Percentiles rank a stretch among this genome's conserved stretches.
phyloP scores from a whole-genome alignment of 2,113 vertebrate species.

The Emydocephalus ijimae region DNA sequence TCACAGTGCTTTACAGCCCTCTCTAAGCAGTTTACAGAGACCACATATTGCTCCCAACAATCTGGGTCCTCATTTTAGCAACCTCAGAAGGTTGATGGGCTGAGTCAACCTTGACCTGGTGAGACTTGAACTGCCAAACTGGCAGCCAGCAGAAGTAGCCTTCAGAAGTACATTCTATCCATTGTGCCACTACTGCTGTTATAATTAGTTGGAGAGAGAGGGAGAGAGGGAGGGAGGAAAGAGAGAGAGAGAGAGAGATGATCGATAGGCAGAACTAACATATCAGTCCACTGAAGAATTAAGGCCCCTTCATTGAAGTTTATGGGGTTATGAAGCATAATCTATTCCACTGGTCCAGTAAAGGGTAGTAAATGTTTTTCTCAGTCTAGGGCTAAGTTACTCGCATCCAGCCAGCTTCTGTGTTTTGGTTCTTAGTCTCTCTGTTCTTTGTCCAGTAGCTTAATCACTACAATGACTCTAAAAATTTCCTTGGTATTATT shows the following conservation, averaged over 20 bases:
- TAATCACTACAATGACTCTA: background rate
- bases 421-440: background rate
- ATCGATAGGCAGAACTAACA: background rate
- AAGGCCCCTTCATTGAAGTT: background rate
- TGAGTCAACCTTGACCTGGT: too few species aligned
- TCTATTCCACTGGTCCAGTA: background rate
- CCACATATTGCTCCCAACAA: too few species aligned
- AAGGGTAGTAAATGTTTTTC: background rate
- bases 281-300: background rate
- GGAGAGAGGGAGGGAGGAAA: too few species aligned
- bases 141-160: too few species aligned
- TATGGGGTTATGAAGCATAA: background rate
- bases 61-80: too few species aligned
- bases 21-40: too few species aligned
- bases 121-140: too few species aligned
- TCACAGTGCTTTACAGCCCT: too few species aligned
- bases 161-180: too few species aligned
- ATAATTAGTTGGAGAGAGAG: background rate
- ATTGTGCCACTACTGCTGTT: too few species aligned
- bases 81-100: too few species aligned
- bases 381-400: background rate
- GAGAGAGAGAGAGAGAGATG: background rate
- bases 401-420: background rate
- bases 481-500: background rate
- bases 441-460: background rate